phyloP scores from a whole-genome alignment of 1,140 invertebrate species.

The Bombus difficillimus region DNA sequence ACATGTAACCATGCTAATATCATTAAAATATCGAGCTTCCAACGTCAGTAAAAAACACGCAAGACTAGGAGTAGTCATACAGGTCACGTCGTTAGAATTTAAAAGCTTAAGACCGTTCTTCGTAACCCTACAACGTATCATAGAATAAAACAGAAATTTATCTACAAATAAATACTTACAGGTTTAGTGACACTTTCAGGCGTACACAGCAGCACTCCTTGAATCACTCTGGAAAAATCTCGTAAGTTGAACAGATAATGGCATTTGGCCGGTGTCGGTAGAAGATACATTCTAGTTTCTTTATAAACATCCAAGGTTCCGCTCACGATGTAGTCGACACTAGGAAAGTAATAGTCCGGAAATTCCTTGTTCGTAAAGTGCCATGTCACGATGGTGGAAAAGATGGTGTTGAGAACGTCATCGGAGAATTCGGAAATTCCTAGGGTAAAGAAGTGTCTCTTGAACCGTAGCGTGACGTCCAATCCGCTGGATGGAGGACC shows the following conservation, averaged over 20 bases:
- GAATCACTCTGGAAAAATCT: conserved; percentile 96
- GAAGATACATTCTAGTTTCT: conserved; percentile 89
- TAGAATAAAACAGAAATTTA: conserved; percentile 17
- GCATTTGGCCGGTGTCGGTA: conserved; percentile 95
- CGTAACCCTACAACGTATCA: too few species aligned
- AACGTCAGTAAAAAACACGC: too few species aligned
- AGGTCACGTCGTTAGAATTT: too few species aligned
- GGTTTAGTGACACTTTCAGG: conserved; percentile 63
- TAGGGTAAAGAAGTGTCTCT: conserved; percentile 95
- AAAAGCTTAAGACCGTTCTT: neutral
- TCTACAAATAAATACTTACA: conserved; percentile 49
- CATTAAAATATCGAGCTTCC: too few species aligned
- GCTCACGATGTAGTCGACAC: conserved; percentile 91
- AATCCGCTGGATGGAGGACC: conserved; percentile 92
- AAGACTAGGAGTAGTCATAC: too few species aligned
- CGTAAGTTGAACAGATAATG: conserved; percentile 98
- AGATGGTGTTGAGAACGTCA: conserved; percentile 93
- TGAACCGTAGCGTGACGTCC: conserved; percentile 93
- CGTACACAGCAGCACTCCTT: conserved; percentile 82
- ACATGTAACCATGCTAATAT: too few species aligned
- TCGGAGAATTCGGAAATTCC: conserved; percentile 96
- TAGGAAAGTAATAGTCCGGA: conserved; percentile 93
- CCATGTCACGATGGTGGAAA: conserved; percentile 95
- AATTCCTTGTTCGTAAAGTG: conserved; percentile 95
- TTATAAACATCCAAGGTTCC: conserved; percentile 95